A percentile compares a stretch with the other conserved stretches of the same genome.
Conservation (phyloP, 2,797 vertebrate genomes). For the Decapterus maruadsi region DNA sequence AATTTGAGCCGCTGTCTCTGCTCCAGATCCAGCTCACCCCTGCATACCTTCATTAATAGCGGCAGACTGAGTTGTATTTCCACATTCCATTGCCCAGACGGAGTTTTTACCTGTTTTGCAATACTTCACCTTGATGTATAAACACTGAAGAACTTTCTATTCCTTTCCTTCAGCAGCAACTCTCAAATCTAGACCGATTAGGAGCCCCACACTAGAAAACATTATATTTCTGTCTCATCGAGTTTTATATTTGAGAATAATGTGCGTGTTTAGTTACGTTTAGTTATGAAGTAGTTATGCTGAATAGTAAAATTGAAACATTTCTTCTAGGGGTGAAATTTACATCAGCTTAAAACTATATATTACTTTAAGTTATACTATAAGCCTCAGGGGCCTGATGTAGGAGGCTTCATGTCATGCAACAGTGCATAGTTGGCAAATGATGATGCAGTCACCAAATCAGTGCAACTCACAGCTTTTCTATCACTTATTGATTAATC, state of each 20-base stretch:
- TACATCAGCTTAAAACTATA: background rate
- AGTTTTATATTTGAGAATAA: too few relatives aligned
- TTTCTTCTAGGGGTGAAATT: background rate
- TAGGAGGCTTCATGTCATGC: background rate
- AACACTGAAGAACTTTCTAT: conserved; percentile 53
- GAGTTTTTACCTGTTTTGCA: conserved; percentile 92
- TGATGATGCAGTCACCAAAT: background rate
- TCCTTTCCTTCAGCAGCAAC: background rate
- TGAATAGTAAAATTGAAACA: background rate
- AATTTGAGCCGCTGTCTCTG: conserved; percentile 76
- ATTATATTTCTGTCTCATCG: background rate
- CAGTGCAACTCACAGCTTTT: background rate
- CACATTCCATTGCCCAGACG: conserved; percentile 94
- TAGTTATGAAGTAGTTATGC: background rate
- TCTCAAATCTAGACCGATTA: background rate
- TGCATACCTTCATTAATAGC: conserved; percentile 89
- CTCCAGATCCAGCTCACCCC: conserved; percentile 76
- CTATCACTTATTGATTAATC: background rate
- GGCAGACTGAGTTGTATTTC: conserved; percentile 93
- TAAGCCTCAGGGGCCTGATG: background rate
- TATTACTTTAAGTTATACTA: background rate
- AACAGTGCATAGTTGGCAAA: background rate
- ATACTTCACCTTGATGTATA: conserved; percentile 81
- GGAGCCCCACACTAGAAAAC: background rate
- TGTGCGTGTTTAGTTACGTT: background rate